A percentile compares a stretch with the other conserved stretches of the same genome.
phyloP scores from a whole-genome alignment of 2,888 invertebrate genomes.

The Invenusta paracnida region DNA sequence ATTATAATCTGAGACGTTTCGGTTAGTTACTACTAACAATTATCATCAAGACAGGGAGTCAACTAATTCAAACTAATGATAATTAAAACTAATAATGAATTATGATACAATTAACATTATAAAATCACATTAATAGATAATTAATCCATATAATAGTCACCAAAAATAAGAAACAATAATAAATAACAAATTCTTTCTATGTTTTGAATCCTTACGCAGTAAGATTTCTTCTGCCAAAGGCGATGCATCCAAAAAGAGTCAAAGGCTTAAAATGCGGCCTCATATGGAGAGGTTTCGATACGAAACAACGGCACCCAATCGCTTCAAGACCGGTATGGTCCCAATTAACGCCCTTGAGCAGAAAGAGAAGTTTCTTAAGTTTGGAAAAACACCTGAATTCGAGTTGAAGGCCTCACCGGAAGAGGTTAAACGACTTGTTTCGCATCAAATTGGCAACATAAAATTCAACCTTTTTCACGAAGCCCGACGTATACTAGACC shows the following conservation, averaged over 20 bases:
- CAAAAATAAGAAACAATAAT: too few relatives aligned
- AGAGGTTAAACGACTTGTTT: conserved; percentile 15
- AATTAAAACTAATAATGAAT: too few relatives aligned
- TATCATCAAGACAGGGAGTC: too few relatives aligned
- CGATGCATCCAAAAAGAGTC: neutral
- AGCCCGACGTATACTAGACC: conserved; percentile 52
- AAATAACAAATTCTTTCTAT: too few relatives aligned
- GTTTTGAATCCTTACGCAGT: too few relatives aligned
- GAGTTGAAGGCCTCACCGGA: conserved; percentile 35
- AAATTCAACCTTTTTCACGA: conserved; percentile 53
- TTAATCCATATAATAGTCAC: too few relatives aligned
- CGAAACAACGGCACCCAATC: neutral
- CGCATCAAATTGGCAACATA: conserved; percentile 51
- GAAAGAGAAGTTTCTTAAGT: conserved; percentile 54
- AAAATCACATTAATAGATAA: too few relatives aligned
- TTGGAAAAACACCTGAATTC: conserved; percentile 35
- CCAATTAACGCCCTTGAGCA: conserved; percentile 55
- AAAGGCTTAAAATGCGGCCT: neutral
- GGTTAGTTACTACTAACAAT: too few relatives aligned
- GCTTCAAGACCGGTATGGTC: conserved; percentile 46
- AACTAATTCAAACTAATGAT: too few relatives aligned
- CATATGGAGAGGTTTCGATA: neutral
- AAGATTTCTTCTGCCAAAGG: neutral
- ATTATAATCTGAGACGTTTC: too few relatives aligned
- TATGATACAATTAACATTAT: too few relatives aligned